Evolutionary conservation across 2,888 invertebrate species (phyloP).

Genomic region (Atethmia centrago): DNA sequence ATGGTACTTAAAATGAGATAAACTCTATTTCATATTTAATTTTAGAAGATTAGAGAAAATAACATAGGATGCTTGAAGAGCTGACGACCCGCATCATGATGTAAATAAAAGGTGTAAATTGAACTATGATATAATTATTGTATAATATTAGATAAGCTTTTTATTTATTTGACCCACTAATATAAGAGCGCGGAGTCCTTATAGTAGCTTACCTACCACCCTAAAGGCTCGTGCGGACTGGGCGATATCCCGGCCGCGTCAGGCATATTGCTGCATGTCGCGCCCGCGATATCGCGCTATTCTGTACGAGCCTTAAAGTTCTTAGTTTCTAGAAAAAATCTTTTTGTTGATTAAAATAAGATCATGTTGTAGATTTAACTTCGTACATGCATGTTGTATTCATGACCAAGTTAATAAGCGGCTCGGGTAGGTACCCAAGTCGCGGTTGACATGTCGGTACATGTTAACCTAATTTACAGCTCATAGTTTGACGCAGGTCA

Average conservation of each 20-base stretch:
- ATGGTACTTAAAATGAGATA: too few species aligned
- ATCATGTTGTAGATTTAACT: background rate
- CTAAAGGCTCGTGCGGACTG: too few species aligned
- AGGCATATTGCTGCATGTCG: too few species aligned
- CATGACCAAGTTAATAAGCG: slow-evolving; percentile 5
- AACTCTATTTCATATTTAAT: background rate
- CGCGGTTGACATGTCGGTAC: background rate
- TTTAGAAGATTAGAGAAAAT: background rate
- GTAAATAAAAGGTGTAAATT: background rate
- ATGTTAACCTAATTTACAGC: slow-evolving; percentile 30
- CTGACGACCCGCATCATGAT: background rate
- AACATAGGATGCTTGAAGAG: background rate
- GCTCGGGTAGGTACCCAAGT: background rate
- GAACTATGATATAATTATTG: background rate
- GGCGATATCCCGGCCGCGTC: too few species aligned
- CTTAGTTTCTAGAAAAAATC: background rate
- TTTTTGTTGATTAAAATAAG: too few species aligned
- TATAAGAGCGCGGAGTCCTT: too few species aligned
- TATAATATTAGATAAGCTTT: background rate
- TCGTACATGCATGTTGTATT: background rate
- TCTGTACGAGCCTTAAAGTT: too few species aligned
- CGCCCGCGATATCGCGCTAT: too few species aligned
- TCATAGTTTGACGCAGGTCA: slow-evolving; percentile 39
- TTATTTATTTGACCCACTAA: background rate
- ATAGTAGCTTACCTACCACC: too few species aligned